Evolutionary conservation across 2,888 invertebrate species (phyloP).

Genomic region (Stenichneumon culpator): DNA sequence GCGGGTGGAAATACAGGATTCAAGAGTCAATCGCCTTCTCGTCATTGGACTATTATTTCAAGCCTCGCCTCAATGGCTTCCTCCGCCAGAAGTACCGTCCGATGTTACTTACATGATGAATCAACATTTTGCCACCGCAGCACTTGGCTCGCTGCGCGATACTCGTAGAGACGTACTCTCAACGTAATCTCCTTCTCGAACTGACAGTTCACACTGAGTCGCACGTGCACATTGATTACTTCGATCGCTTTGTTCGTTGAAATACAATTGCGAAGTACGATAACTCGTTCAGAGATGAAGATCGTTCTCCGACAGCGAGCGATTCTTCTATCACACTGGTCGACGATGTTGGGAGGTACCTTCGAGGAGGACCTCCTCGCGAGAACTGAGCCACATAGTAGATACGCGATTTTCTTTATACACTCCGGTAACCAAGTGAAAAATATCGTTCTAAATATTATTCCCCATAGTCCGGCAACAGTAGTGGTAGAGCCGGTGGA

Average conservation of each 20-base stretch:
- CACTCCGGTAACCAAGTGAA: conserved; percentile 85
- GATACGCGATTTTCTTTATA: conserved; percentile 85
- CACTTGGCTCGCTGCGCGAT: conserved; percentile 19
- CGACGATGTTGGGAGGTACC: conserved; percentile 59
- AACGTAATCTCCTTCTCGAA: conserved; percentile 13
- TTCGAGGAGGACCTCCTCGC: conserved; percentile 80
- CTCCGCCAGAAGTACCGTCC: not conserved
- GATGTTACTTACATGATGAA: conserved; percentile 79
- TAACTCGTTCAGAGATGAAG: not conserved
- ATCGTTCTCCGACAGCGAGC: not conserved
- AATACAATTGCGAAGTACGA: not conserved
- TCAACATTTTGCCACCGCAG: conserved; percentile 75
- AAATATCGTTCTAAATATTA: conserved; percentile 86
- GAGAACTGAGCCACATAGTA: conserved; percentile 84
- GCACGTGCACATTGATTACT: conserved; percentile 70
- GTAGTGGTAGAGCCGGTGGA: conserved; percentile 69
- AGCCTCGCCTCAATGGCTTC: not conserved
- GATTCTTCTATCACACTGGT: conserved; percentile 45
- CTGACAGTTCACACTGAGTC: conserved; percentile 64
- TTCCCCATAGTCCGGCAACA: conserved; percentile 78
- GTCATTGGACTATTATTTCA: not conserved
- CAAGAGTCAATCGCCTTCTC: not conserved
- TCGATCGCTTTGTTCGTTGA: conserved; percentile 13
- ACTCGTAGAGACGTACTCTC: not conserved
- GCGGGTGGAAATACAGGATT: not conserved